phyloP scores from a whole-genome alignment of 2,888 invertebrate genomes.

The Conomelus anceps region DNA sequence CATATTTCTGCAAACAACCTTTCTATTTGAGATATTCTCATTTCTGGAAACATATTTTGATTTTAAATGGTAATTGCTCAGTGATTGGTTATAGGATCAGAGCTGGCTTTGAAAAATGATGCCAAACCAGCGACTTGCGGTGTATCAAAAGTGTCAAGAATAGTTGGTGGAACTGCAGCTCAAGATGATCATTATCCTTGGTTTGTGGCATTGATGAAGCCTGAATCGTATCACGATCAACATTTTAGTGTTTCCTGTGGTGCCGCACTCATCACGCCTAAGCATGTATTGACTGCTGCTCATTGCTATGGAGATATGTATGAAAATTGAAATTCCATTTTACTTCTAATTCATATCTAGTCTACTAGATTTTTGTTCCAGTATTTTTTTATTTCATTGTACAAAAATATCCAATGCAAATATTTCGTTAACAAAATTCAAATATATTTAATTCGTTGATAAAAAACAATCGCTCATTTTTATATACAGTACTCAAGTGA shows the following conservation, averaged over 20 bases:
- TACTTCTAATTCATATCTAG: too few relatives aligned
- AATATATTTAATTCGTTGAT: too few relatives aligned
- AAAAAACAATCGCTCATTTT: too few relatives aligned
- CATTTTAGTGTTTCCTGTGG: constrained; percentile 27
- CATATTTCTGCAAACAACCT: too few relatives aligned
- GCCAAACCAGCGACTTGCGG: background rate
- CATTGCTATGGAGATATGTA: constrained; percentile 35
- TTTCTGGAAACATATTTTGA: too few relatives aligned
- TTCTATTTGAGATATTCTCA: background rate
- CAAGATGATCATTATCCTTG: constrained; percentile 26
- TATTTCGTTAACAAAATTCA: too few relatives aligned
- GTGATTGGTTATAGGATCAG: background rate
- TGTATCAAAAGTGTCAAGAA: constrained; percentile 15
- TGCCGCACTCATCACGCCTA: constrained; percentile 37
- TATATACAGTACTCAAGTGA: too few relatives aligned
- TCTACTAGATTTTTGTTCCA: too few relatives aligned
- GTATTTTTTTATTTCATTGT: too few relatives aligned
- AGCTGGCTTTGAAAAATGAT: background rate
- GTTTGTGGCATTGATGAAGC: constrained; percentile 29
- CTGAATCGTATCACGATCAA: background rate
- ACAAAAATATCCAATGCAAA: too few relatives aligned
- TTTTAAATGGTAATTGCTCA: too few relatives aligned
- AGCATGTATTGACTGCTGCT: constrained; percentile 23
- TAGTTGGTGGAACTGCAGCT: constrained; percentile 28
- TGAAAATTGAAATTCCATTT: too few relatives aligned